phyloP scores from a whole-genome alignment of 2,113 vertebrate species.

The Mus musculus region GRCm39 chr9:40610501-40611000 shows the following conservation, averaged over 20 bases:
- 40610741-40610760: neutral
- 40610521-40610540: neutral
- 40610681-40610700: neutral
- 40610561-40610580: neutral
- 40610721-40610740: neutral
- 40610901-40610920: neutral
- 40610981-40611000: too few species aligned
- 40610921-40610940: neutral
- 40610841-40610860: neutral
- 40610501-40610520: neutral
- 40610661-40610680: neutral
- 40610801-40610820: neutral
- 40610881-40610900: neutral
- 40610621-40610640: neutral
- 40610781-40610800: neutral
- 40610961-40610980: too few species aligned
- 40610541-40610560: neutral
- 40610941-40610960: neutral
- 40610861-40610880: neutral
- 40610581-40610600: neutral
- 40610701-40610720: neutral
- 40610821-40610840: neutral
- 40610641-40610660: neutral
- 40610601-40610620: neutral
- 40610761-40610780: neutral